Base-by-base conservation (phyloP, 2,888 invertebrate genomes). In the Mycogona germanica region DNA sequence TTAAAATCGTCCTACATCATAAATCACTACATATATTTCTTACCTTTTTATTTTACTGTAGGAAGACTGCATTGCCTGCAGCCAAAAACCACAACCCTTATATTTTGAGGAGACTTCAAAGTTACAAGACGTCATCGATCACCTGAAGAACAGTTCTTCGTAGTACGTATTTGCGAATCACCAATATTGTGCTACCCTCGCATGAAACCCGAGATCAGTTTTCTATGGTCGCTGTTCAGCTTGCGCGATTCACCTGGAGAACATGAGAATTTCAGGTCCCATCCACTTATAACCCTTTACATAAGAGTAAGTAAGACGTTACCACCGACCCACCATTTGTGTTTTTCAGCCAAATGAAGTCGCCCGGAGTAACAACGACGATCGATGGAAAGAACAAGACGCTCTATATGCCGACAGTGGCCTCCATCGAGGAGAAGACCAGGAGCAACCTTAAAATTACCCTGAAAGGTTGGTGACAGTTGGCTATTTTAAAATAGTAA, bases 381-480 rank as follows among this genome's bases (percentile, higher is more conserved):
- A 77, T 86, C 40, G 79, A 84, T 64, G 89, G 87, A 3, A 87
- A 84, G 67, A 85, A 84, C 67, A 87, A 84, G 70, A 96, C 96
- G 0, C 74, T 98, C 12, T 98, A 96, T 67, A 89, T 97, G 81
- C 82, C 88, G 28, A 83, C 83, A 14, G 84, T 97, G 21, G 80
- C 86, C 59, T 89, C 91, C 61, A 89, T 97, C 64, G 93, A 93
- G 70, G 86, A 87, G 65, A 77, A 79, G 62, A 96, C 95, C 0
- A 78, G 84, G 62, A 79, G 79, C 48, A 98, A 98, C 74, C 76
- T 98, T 59, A 83, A 82, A 62, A 88, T 86, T 73, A 84, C 85
- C 55, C 71, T 98, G 50, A 75, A 75, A 57, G 76, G 76, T 76
- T 30, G 49, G 25, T 26, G 28, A 7, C 28, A 35, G 38, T n/a